These are phyloP conservation scores for Ostrea denselamellosa DNA, from an alignment of 1,140 invertebrate species.

Conservation along the genomic window DNA sequence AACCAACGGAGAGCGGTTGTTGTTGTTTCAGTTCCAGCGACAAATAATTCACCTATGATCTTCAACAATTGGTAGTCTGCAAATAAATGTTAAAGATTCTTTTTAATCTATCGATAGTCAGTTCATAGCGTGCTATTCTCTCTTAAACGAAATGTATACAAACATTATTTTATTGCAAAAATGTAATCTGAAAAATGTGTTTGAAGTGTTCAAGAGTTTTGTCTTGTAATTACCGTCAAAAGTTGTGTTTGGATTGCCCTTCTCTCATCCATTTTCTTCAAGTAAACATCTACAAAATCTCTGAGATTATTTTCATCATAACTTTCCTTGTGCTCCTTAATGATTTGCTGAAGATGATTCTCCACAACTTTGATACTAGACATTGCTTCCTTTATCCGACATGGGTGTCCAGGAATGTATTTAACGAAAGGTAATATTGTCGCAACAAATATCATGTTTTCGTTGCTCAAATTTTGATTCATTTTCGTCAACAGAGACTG, in stretches of 20 bases:
- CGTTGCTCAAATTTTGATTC: constrained; percentile 44
- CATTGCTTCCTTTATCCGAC: constrained; percentile 43
- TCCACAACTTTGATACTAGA: constrained; percentile 37
- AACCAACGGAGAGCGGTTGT: no score
- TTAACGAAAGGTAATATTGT: constrained; percentile 47
- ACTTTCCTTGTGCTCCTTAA: constrained; percentile 40
- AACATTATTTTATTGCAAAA: no score
- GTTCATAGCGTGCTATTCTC: no score
- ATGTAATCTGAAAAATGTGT: no score
- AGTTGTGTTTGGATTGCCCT: constrained; percentile 7
- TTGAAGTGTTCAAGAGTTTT: neutral
- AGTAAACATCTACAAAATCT: constrained; percentile 47
- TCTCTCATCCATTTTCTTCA: constrained; percentile 18
- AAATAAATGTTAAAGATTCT: constrained; percentile 41
- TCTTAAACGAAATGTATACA: no score
- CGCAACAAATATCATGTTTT: constrained; percentile 7
- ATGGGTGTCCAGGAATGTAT: constrained; percentile 56
- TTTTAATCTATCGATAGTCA: no score
- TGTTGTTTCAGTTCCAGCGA: no score
- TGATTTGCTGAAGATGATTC: constrained; percentile 25
- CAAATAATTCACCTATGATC: no score
- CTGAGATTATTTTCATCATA: constrained; percentile 41
- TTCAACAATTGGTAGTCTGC: no score
- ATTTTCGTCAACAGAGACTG: constrained; percentile 46
- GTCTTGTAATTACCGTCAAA: constrained; percentile 31